Conservation (phyloP, 2,888 invertebrate species). For the Taphrorychus bicolor region DNA sequence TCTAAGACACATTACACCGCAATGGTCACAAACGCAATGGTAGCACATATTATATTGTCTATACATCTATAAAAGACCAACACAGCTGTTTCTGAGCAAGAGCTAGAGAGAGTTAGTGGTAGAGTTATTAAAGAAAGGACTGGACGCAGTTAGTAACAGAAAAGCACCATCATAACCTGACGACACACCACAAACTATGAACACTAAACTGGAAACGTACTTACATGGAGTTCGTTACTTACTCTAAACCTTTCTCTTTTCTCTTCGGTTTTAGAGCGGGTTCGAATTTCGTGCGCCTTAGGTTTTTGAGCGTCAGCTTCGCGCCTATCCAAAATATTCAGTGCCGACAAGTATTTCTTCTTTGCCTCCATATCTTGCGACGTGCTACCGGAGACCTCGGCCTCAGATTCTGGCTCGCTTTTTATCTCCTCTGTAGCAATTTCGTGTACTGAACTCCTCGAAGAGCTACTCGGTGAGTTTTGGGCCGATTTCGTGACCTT, state of each 20-base stretch:
- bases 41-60: too few species aligned
- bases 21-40: too few species aligned
- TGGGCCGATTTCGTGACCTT: slow-evolving; percentile 23
- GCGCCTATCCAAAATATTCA: slow-evolving; percentile 54
- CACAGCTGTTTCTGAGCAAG: too few species aligned
- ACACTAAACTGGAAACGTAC: neutral
- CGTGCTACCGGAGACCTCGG: slow-evolving; percentile 39
- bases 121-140: too few species aligned
- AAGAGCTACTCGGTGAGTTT: slow-evolving; percentile 23
- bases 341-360: slow-evolving; percentile 53
- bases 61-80: too few species aligned
- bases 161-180: neutral
- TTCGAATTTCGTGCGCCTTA: slow-evolving; percentile 50
- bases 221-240: slow-evolving; percentile 25
- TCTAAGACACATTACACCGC: too few species aligned
- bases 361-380: slow-evolving; percentile 51
- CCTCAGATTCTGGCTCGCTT: slow-evolving; percentile 54
- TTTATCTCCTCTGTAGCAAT: slow-evolving; percentile 50
- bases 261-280: slow-evolving; percentile 54
- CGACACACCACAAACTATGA: neutral
- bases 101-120: too few species aligned
- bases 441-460: slow-evolving; percentile 29
- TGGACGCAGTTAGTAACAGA: neutral
- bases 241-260: slow-evolving; percentile 43
- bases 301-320: slow-evolving; percentile 45